Conservation (phyloP, 2,113 vertebrate genomes). For the Gopherus evgoodei region DNA sequence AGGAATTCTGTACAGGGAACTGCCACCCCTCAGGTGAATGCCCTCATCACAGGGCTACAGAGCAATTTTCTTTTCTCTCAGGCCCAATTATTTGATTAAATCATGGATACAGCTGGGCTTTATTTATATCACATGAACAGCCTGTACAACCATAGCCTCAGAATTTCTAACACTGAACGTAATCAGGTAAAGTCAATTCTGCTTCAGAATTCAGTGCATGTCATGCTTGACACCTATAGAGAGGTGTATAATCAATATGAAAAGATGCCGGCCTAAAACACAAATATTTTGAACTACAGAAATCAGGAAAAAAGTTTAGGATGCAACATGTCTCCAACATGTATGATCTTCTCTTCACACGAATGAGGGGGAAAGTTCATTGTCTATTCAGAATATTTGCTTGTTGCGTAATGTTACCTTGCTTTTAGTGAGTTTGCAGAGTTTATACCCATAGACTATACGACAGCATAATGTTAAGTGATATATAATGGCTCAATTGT, state of each 20-base stretch:
- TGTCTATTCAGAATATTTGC: constrained; percentile 35
- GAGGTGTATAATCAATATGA: background rate
- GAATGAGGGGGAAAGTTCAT: background rate
- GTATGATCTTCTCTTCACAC: background rate
- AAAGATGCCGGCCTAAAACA: background rate
- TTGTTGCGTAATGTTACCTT: background rate
- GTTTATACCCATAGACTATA: background rate
- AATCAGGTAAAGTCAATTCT: background rate
- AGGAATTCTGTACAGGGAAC: background rate
- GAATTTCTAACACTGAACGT: background rate
- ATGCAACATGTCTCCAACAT: background rate
- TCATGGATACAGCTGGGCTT: background rate
- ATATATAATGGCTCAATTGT: constrained; percentile 27
- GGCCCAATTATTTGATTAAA: background rate
- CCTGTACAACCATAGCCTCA: background rate
- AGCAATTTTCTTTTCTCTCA: background rate
- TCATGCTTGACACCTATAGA: background rate
- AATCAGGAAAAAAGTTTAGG: background rate
- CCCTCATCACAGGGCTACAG: background rate
- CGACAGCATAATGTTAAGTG: constrained; percentile 64
- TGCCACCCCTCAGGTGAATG: background rate
- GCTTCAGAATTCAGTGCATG: background rate
- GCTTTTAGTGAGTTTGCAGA: background rate
- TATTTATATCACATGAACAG: background rate
- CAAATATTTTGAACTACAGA: background rate